Evolutionary conservation across 2,888 invertebrate genomes (phyloP).

Genomic region (Plutella xylostella): DNA sequence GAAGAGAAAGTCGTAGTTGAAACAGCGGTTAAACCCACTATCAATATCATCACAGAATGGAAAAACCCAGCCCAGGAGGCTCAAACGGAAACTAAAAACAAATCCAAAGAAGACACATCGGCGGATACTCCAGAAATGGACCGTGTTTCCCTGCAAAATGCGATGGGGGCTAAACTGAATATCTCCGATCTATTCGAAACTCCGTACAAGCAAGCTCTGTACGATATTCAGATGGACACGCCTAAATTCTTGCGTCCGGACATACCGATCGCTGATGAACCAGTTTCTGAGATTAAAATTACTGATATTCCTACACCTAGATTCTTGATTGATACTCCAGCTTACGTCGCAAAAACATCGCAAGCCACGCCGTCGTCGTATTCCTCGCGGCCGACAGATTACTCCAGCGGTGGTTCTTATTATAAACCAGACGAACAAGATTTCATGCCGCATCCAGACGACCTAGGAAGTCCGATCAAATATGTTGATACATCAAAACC

Average conservation of each 20-base stretch:
- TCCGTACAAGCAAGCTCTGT: constrained; percentile 64
- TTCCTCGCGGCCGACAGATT: constrained; percentile 65
- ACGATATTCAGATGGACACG: constrained; percentile 65
- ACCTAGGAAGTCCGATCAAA: constrained; percentile 29
- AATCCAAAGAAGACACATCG: background rate
- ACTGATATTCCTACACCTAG: constrained; percentile 69
- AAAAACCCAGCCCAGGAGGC: constrained; percentile 15
- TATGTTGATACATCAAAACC: constrained; percentile 22
- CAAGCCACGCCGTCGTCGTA: constrained; percentile 54
- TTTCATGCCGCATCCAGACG: constrained; percentile 38
- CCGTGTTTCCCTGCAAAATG: constrained; percentile 47
- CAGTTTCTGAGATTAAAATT: constrained; percentile 67
- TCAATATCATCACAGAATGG: constrained; percentile 34
- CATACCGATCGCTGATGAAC: constrained; percentile 46
- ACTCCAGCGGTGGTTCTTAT: constrained; percentile 73
- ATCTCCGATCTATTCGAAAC: constrained; percentile 67
- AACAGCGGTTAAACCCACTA: constrained; percentile 35
- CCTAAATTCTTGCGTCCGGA: constrained; percentile 64
- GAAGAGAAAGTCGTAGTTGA: constrained; percentile 10
- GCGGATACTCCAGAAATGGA: constrained; percentile 56
- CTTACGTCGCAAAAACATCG: constrained; percentile 34
- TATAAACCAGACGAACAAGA: constrained; percentile 74
- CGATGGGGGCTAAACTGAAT: constrained; percentile 52
- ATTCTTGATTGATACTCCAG: constrained; percentile 60
- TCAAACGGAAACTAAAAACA: background rate